These are phyloP conservation scores for Orthosia gracilis DNA, from an alignment of 2,888 invertebrate species.

Conservation along the genomic window DNA sequence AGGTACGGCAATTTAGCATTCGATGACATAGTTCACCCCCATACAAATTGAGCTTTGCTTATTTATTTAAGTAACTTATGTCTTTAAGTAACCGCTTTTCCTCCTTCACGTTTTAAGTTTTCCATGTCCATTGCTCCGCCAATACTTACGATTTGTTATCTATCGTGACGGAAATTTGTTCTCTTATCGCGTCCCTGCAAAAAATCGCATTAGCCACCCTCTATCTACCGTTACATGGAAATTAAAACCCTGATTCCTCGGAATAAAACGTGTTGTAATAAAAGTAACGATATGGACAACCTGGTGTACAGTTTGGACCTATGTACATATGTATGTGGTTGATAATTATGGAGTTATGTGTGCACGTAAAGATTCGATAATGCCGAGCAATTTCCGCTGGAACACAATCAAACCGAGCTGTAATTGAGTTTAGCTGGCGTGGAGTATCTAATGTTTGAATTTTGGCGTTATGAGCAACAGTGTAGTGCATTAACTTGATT, in stretches of 20 bases:
- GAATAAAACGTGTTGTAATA: conserved; percentile 52
- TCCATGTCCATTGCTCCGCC: conserved; percentile 19
- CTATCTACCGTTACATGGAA: conserved; percentile 62
- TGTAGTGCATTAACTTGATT: conserved; percentile 30
- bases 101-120: conserved; percentile 9
- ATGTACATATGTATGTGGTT: conserved; percentile 2
- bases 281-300: conserved; percentile 46
- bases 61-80: background rate
- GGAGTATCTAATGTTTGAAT: conserved; percentile 39
- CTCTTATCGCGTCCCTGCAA: conserved; percentile 73
- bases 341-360: conserved; percentile 32
- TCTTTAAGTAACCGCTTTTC: background rate
- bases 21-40: background rate
- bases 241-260: conserved; percentile 65
- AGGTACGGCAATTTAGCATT: no score
- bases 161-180: conserved; percentile 77
- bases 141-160: conserved; percentile 66
- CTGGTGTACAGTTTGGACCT: conserved; percentile 10
- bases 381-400: conserved; percentile 50
- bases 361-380: conserved; percentile 46
- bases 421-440: conserved; percentile 53
- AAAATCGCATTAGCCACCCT: conserved; percentile 71
- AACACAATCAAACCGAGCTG: conserved; percentile 55
- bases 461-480: conserved; percentile 30
- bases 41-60: background rate